Base-by-base conservation (phyloP, 2,113 vertebrate species). In the Eretmochelys imbricata region DNA sequence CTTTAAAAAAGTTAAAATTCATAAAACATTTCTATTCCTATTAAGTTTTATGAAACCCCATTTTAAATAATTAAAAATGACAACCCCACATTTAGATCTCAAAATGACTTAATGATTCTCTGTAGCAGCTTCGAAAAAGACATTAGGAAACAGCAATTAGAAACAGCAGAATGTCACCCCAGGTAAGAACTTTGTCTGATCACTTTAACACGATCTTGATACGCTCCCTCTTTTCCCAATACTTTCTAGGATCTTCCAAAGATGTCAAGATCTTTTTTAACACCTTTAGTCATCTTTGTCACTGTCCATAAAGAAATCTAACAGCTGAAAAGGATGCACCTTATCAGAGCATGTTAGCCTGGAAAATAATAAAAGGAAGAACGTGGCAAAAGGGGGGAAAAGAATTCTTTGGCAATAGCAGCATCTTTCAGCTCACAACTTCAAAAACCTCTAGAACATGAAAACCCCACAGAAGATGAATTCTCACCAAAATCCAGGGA, bases 101-200 rank as follows among this genome's bases (percentile, higher is more conserved):
- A 88, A 88, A 59, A 46, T 86, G 46, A 95, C 80, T 80, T 85
- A 84, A 69, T 89, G 88, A 11, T 38, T 10, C 35, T 91, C 90
- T 2, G 0, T 4, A 96, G 31, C 14, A 50, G 22, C 80, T 88
- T 89, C 27, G 50, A 80, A 84, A 54, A 95, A 96, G 93, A 76
- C 35, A 46, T 38, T 87, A 93, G 80, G 17, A 89, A 94, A 92
- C 51, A 90, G 35, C 80, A 93, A 50, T 49, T 93, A 5, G 35
- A 31, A 92, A 92, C 62, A 82, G 57, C 25, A 93, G 80, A 55
- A 50, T 93, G 69, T 93, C 92, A 89, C 65, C 57, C 46, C 59
- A 96, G n/a, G 51, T 90, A 94, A 53, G 91, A 97, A 89, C 42
- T 78, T 24, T 79, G 50, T 54, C 91, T 96, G 93, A 96, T 94